Base-by-base conservation (phyloP, 2,888 invertebrate species). In the Lithophane ornitopus region DNA sequence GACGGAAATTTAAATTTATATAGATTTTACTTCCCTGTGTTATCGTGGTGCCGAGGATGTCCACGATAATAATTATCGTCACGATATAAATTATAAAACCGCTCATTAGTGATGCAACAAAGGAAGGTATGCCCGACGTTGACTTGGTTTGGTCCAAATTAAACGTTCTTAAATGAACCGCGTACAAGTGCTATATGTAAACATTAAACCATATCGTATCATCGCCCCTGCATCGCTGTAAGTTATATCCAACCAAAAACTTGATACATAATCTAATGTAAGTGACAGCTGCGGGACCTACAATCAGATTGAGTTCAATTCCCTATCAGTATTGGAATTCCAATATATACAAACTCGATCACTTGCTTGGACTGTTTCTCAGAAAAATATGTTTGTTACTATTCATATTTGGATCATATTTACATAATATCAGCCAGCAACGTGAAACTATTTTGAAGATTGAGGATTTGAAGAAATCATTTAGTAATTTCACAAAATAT, bases 321-420 rank as follows among this genome's bases (percentile, higher is more conserved):
- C 78, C 71, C 74, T 68, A 74, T 70, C 72, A 63, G 81, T 75
- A 80, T 80, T 66, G 72, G 44, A 65, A 77, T 72, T 68, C 72
- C 70, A 73, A 87, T 85, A 75, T 84, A 76, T 65, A 69, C 70
- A 82, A 84, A 84, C 68, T 74, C 62, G 71, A 86, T 80, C 70
- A 65, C 26, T 68, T 52, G 28, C 72, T 26, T 39, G 19, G 65
- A 62, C 41, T 54, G 26, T 34, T 44, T 54, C 22, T 65, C 62
- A 44, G 49, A 65, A 81, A 81, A 81, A 67, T 61, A 66, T 39
- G 28, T 68, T 79, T 69, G 63, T 56, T 34, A 19, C 14, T 41
- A 41, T 70, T 28, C 34, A 39, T 59, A 46, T 52, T 65, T 26
- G 19, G 46, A 58, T 28, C 28, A 16, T 49, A 22, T 22, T 49